These are phyloP conservation scores for Reticulitermes speratus DNA, from an alignment of 1,140 invertebrate species.

Conservation along the genomic window DNA sequence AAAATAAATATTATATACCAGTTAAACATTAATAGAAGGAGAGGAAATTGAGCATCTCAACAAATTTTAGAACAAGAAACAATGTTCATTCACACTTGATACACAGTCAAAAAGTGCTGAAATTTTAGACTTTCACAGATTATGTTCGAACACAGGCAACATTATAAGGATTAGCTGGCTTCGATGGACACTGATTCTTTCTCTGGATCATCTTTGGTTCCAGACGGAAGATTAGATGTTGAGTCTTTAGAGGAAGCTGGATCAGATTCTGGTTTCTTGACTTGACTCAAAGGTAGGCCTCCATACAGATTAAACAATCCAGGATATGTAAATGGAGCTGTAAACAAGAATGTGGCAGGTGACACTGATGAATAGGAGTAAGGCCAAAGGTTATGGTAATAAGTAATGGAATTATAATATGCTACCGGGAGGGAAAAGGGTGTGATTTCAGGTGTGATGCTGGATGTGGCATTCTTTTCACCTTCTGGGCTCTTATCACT, in stretches of 20 bases:
- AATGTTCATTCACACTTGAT: background rate
- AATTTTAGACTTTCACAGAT: background rate
- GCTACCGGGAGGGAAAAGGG: background rate
- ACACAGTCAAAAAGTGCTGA: background rate
- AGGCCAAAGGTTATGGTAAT: slow-evolving; percentile 7
- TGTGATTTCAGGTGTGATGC: background rate
- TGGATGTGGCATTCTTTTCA: background rate
- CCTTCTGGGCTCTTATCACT: background rate
- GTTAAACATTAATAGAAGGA: background rate
- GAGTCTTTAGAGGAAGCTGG: background rate
- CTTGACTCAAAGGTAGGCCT: background rate
- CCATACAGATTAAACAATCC: background rate
- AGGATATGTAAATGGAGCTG: background rate
- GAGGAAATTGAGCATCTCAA: background rate
- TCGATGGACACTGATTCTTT: slow-evolving; percentile 16
- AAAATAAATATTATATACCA: background rate
- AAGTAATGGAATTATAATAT: background rate
- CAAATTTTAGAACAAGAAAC: background rate
- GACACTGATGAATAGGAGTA: background rate
- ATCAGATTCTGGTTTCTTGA: background rate
- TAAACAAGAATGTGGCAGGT: background rate
- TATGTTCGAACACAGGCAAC: background rate
- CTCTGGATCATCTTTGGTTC: slow-evolving; percentile 22
- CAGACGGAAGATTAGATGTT: background rate
- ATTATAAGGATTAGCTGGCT: background rate